These are phyloP conservation scores for Acanthornis magna DNA, from an alignment of 2,797 vertebrate species.

Conservation along the genomic window DNA sequence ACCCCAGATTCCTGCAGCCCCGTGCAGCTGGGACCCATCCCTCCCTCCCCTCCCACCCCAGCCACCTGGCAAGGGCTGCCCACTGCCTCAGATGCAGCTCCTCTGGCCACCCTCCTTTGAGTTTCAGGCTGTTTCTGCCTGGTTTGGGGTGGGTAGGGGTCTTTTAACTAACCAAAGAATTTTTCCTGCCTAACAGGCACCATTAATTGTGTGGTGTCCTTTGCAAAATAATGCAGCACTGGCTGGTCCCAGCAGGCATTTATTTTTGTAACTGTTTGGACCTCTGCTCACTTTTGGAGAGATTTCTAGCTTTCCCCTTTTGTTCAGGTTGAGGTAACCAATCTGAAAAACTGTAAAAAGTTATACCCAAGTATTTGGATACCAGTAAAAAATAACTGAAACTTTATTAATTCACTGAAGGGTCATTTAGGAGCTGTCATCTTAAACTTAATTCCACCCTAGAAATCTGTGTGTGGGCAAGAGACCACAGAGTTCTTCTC, in stretches of 20 bases:
- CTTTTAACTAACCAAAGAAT: background rate
- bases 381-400: background rate
- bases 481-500: background rate
- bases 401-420: background rate
- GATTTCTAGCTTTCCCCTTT: background rate
- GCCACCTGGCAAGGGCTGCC: background rate
- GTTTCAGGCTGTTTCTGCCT: background rate
- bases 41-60: background rate
- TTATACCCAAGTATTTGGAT: background rate
- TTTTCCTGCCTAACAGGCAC: background rate
- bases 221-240: background rate
- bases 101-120: background rate
- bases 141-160: background rate
- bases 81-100: background rate
- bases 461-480: background rate
- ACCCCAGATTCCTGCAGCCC: slow-evolving; percentile 29
- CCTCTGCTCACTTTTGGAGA: background rate
- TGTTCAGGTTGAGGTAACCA: background rate
- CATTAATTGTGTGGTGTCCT: background rate
- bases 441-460: background rate
- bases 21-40: background rate
- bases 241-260: background rate
- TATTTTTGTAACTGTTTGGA: background rate
- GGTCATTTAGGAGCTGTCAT: background rate
- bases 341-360: background rate